These are phyloP conservation scores for Pegoplata infirma DNA, from an alignment of 2,888 invertebrate species.

Conservation along the genomic window DNA sequence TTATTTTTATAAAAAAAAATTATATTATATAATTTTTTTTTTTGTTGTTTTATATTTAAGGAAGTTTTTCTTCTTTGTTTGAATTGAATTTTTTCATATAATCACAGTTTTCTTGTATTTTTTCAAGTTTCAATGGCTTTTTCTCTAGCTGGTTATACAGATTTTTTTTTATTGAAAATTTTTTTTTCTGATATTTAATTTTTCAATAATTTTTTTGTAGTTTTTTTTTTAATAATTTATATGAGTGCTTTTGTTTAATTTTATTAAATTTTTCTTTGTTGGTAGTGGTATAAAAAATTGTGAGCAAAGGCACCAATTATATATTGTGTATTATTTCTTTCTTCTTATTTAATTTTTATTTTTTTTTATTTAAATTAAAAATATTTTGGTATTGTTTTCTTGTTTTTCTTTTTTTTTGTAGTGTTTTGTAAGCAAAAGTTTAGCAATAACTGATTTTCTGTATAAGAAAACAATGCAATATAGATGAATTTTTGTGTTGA, in stretches of 20 bases:
- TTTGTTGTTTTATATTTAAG: slow-evolving; percentile 5
- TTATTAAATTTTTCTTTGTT: slow-evolving; percentile 14
- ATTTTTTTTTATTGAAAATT: slow-evolving; percentile 15
- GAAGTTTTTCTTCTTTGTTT: slow-evolving; percentile 1
- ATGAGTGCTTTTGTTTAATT: slow-evolving; percentile 41
- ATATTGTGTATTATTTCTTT: slow-evolving; percentile 47
- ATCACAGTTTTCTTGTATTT: slow-evolving; percentile 50
- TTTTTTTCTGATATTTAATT: slow-evolving; percentile 5
- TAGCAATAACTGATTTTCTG: slow-evolving; percentile 73
- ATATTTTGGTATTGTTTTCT: slow-evolving; percentile 27
- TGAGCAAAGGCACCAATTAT: slow-evolving; percentile 57
- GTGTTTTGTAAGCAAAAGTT: slow-evolving; percentile 70
- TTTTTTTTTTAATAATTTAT: slow-evolving; percentile 39
- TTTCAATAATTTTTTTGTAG: slow-evolving; percentile 23
- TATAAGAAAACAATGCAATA: slow-evolving; percentile 57
- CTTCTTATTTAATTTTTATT: slow-evolving; percentile 14
- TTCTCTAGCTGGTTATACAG: neutral
- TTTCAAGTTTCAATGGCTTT: slow-evolving; percentile 32
- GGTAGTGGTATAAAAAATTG: slow-evolving; percentile 40
- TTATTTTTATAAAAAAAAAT: slow-evolving; percentile 20
- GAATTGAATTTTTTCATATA: slow-evolving; percentile 29
- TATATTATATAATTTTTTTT: slow-evolving; percentile 37
- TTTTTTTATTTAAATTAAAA: slow-evolving; percentile 28
- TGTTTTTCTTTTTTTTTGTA: slow-evolving; percentile 52
- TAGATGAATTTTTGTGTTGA: slow-evolving; percentile 44